Evolutionary conservation across 2,797 vertebrate species (phyloP), one percentile per base, ranked within the genome.

Genomic region (Phyllotis vaccarum): DNA sequence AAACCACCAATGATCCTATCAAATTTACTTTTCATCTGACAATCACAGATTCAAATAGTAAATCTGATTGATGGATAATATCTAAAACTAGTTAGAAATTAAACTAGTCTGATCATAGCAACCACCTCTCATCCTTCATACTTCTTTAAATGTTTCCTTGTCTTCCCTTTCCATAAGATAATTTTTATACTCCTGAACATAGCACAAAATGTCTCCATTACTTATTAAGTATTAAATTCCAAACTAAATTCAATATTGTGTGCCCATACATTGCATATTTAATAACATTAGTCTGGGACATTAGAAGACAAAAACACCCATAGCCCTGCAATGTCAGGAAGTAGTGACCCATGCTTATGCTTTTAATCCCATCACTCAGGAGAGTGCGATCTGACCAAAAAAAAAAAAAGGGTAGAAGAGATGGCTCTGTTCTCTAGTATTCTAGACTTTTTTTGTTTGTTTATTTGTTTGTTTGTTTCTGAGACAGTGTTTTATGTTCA

Each of bases 241-340:
- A 90, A 89, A 11, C 89, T 92, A 83, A 96, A 79, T 89, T 49
- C 16, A 21, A 70, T 79, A 52, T 89, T 49, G 46, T 49, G 46
- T 49, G 46, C 5, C 9, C 46, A 49, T 49, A 49, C 9, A 9
- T 49, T 49, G 46, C 46, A 49, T 49, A 49, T 49, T 49, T 49
- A 49, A 49, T 49, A 49, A 49, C 5, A 49, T 49, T 49, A 49
- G 46, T 49, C 46, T 49, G 46, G 46, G 46, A 49, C 9, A 49
- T 5, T 9, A 49, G 46, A 49, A 9, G 46, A 49, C 46, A 49
- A 9, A 49, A 9, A 5, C 46, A 49, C 46, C 46, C 9, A 49
- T 9, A 49, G 9, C 46, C 46, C 5, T 5, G 46, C 46, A 49
- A 49, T 49, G 46, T 5, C 46, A 49, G 5, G 46, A 49, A 49